These are phyloP conservation scores for Coenonympha glycerion DNA, from an alignment of 2,888 invertebrate genomes.

Conservation along the genomic window DNA sequence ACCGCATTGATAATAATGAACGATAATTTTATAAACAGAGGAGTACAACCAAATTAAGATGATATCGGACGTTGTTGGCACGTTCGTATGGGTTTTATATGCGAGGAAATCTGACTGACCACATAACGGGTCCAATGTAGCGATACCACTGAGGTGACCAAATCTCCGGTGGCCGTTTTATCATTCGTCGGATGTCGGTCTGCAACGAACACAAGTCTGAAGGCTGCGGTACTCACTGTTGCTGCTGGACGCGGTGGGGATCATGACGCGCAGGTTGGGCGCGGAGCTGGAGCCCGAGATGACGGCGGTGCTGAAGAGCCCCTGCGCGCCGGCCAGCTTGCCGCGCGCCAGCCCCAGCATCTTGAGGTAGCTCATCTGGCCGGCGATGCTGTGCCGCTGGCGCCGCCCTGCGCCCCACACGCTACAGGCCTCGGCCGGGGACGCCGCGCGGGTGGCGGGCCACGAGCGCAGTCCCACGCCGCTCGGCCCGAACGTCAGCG, in stretches of 20 bases:
- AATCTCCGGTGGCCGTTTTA: no score
- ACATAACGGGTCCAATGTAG: no score
- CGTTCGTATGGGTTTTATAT: no score
- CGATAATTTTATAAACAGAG: no score
- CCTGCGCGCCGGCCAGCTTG: constrained; percentile 82
- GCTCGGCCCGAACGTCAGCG: constrained; percentile 61
- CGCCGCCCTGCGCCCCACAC: constrained; percentile 80
- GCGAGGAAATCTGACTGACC: no score
- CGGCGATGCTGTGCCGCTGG: constrained; percentile 96
- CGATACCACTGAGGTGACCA: no score
- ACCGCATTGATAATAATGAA: no score
- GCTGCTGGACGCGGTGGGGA: constrained; percentile 82
- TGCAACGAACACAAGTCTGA: no score
- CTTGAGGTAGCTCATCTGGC: constrained; percentile 95
- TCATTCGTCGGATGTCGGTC: no score
- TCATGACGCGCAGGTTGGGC: constrained; percentile 91
- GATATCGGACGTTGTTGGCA: no score
- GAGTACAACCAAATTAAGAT: no score
- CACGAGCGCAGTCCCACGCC: constrained; percentile 26
- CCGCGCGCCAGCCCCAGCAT: constrained; percentile 84
- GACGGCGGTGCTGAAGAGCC: constrained; percentile 96
- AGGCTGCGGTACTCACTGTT: constrained; percentile 85
- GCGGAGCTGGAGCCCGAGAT: constrained; percentile 96
- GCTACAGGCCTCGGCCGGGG: constrained; percentile 47
- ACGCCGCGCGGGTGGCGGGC: constrained; percentile 30